Evolutionary conservation across 2,797 vertebrate species (phyloP).

Genomic region (Linurgus olivaceus): DNA sequence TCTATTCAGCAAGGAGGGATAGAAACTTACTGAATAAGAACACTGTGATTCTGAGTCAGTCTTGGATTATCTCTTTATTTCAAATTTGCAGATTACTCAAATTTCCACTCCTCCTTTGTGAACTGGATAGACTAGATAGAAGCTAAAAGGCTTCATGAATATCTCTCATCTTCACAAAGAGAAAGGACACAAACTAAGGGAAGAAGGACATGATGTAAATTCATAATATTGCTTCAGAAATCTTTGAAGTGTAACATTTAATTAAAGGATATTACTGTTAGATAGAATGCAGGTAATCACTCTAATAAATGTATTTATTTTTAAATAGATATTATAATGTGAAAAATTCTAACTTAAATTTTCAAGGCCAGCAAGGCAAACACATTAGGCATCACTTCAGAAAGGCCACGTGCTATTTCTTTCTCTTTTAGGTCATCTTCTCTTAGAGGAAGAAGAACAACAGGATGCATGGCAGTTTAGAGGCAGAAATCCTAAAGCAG

Average conservation of each 20-base stretch:
- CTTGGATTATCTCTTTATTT: neutral
- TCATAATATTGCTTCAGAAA: neutral
- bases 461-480: neutral
- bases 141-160: neutral
- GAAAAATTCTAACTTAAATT: neutral
- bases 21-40: neutral
- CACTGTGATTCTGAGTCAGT: neutral
- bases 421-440: neutral
- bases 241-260: neutral
- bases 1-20: neutral
- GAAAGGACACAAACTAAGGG: neutral
- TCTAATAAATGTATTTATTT: neutral
- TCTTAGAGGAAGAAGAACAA: neutral
- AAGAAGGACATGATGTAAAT: neutral
- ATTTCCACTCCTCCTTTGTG: neutral
- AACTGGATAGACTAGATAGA: neutral
- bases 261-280: neutral
- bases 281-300: neutral
- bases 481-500: neutral
- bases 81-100: neutral
- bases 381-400: neutral
- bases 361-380: neutral
- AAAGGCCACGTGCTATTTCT: neutral
- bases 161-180: neutral
- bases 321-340: neutral